Base-by-base conservation (phyloP, 1,140 invertebrate genomes). In the Sycophaga agraensis region DNA sequence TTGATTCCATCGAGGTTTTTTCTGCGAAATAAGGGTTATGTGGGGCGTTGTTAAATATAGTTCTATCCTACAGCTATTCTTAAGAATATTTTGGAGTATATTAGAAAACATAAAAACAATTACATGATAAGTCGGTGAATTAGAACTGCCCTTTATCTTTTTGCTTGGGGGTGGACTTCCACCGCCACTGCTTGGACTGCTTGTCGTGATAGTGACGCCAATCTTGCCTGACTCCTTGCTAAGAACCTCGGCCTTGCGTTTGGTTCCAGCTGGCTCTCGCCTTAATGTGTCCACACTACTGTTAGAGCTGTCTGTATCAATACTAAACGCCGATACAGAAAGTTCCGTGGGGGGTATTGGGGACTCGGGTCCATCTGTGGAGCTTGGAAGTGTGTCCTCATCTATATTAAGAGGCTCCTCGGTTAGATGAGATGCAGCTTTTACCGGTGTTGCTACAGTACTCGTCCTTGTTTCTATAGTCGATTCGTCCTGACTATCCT, bases 201-300 rank as follows among this genome's bases (percentile, higher is more conserved):
- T 88, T 54, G 90, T 92, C 8, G 89, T 91, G 54, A 93, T 94
- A 14, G 91, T 93, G 19, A 93, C 91, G 39, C 92, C 92, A 66
- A 93, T 93, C 80, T 93, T 94, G 1, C 92, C 92, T 3, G 91
- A 92, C 74, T 93, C 91, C 64, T 89, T 88, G 40, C 87, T 88
- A 1, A 93, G 81, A 1, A 93, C 91, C 66, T 92, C 91, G 0
- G 90, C 91, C 78, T 93, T 93, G 57, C 91, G 84, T 74, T 93
- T 93, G 19, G 89, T 86, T 17, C 88, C 87, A 12, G 81, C 72
- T 1, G 76, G 74, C 66, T 83, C 82, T 60, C 70, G 74, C 49
- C 82, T 78, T 9, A 83, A 83, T 53, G 78, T 77, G 31, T 82
- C 78, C 24, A 83, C 80, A 31, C 83, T 84, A 64, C 84, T 84